phyloP scores from a whole-genome alignment of 2,888 invertebrate genomes.

The Drosophila histrio region DNA sequence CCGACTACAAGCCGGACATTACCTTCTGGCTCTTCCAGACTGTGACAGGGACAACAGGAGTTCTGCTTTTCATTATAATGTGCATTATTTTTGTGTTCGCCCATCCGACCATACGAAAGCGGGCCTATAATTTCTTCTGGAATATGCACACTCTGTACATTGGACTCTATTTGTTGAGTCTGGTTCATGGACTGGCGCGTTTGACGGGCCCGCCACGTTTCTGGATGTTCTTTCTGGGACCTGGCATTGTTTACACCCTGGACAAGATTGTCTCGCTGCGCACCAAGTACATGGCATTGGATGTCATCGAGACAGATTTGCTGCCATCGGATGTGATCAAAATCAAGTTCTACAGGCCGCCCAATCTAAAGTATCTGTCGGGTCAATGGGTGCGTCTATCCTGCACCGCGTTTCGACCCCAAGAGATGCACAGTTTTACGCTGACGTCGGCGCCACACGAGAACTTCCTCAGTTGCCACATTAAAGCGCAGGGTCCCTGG shows the following conservation, averaged over 20 bases:
- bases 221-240: constrained; percentile 97
- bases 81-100: constrained; percentile 98
- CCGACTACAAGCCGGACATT: constrained; percentile 96
- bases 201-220: constrained; percentile 96
- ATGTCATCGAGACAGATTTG: constrained; percentile 96
- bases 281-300: constrained; percentile 95
- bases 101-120: constrained; percentile 95
- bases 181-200: constrained; percentile 95
- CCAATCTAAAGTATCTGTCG: constrained; percentile 96
- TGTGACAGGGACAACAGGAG: constrained; percentile 94
- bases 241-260: constrained; percentile 94
- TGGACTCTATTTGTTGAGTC: constrained; percentile 91
- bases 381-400: constrained; percentile 97
- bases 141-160: constrained; percentile 96
- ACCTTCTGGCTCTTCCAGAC: constrained; percentile 98
- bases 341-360: constrained; percentile 97
- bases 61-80: constrained; percentile 94
- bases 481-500: constrained; percentile 96
- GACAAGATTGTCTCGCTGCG: constrained; percentile 97
- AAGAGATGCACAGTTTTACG: constrained; percentile 98
- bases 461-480: constrained; percentile 96
- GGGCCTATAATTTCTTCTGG: constrained; percentile 98
- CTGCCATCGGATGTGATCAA: constrained; percentile 97
- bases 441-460: constrained; percentile 98
- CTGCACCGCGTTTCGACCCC: constrained; percentile 94